Base-by-base conservation (phyloP, 2,888 invertebrate genomes). In the Lasioglossum lativentre region DNA sequence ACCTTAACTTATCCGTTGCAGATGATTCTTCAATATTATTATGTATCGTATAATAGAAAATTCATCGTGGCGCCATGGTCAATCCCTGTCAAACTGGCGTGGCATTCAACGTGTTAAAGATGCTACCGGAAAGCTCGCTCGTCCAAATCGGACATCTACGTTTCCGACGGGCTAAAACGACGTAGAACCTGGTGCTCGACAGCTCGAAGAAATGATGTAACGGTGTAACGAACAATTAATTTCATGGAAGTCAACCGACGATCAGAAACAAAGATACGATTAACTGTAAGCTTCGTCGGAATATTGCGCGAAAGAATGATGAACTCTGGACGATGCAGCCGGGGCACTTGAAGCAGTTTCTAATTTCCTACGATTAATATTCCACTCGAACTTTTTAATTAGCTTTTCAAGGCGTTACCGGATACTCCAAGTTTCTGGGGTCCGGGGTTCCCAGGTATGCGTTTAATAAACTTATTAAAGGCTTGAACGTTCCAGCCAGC, bases 291-390 rank as follows among this genome's bases (percentile, higher is more conserved):
- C 59, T 30, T 16, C 59, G 59, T 30, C 30, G 16, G 14, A 63
- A 30, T 30, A 63, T 63, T 30, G 30, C 63, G 63, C 34, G 66
- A 38, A 68, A 23, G 66, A 68, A 68, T 30, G 30, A 63, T 63
- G 30, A 63, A 30, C 27, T 63, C 19, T 63, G 30, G 2, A 30
- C 30, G 63, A 30, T 30, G 30, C 30, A 16, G 63, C 27, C 27
- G 30, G 6, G 63, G 30, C 16, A 19, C 66, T 68, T 5, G 66
- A 38, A 23, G 8, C 66, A 68, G 66, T 38, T 38, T 34, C 66
- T 68, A 68, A 68, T 68, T 68, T 68, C 66, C 66, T 14, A 34
- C 66, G 66, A 68, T 38, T 68, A 68, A 68, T 68, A 68, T 38
- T 68, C 23, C 66, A 38, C 66, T 68, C 10, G 38, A 68, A 68